A percentile compares a stretch with the other conserved stretches of the same genome.
Conservation (phyloP, 2,113 vertebrate species). For the Haliaeetus leucogaster region DNA sequence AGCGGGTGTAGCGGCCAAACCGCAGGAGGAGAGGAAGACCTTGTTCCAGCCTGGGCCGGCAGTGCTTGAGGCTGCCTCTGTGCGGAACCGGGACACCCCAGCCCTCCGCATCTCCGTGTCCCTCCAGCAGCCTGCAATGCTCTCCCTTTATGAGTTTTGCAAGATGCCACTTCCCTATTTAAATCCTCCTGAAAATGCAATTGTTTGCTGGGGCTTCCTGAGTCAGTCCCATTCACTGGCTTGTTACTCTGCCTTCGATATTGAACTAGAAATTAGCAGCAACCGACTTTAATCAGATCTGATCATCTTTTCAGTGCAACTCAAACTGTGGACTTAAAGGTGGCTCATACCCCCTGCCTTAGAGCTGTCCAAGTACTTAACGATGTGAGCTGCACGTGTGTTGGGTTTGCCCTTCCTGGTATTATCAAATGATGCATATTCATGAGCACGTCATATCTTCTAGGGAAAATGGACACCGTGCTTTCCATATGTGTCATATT, state of each 20-base stretch:
- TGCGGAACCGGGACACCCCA: not conserved
- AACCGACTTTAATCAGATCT: not conserved
- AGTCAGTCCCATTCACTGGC: not conserved
- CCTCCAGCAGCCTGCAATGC: not conserved
- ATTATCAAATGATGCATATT: not conserved
- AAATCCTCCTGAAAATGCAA: not conserved
- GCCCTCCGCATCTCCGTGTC: rapidly evolving
- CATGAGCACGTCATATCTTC: not conserved
- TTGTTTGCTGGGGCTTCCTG: not conserved
- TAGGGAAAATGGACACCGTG: not conserved
- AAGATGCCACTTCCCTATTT: not conserved
- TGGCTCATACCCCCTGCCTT: not conserved
- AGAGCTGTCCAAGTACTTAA: not conserved
- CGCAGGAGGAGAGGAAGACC: not conserved
- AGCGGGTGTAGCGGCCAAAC: not conserved
- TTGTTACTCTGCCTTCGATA: not conserved
- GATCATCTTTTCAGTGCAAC: not conserved
- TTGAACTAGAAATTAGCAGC: not conserved
- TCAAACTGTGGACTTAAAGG: not conserved
- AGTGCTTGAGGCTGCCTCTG: not conserved
- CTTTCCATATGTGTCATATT: not conserved
- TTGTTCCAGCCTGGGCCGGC: not conserved
- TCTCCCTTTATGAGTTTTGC: not conserved
- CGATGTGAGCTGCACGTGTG: not conserved
- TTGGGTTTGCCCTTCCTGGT: not conserved